phyloP scores from a whole-genome alignment of 1,140 invertebrate species.

The Drosophila tropicalis region DNA sequence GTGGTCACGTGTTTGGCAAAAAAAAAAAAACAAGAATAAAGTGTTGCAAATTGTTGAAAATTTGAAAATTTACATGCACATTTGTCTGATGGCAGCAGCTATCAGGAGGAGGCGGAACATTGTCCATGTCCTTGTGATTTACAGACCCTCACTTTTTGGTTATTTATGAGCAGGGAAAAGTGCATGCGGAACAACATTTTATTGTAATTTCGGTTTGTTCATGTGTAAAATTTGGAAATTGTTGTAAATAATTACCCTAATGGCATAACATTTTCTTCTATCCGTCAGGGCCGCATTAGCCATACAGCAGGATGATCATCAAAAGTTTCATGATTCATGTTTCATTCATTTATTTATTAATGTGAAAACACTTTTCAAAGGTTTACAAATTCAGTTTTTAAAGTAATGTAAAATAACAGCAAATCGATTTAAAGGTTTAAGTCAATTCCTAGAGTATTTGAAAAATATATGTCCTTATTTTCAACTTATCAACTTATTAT shows the following conservation, averaged over 20 bases:
- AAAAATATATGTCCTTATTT: no score
- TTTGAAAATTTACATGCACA: conserved; percentile 71
- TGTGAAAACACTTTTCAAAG: no score
- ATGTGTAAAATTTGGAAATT: conserved; percentile 80
- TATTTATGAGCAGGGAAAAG: conserved; percentile 70
- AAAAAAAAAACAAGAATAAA: conserved; percentile 32
- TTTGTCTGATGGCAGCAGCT: conserved; percentile 13
- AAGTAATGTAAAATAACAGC: no score
- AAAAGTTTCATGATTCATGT: no score
- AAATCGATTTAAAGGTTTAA: no score
- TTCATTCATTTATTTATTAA: no score
- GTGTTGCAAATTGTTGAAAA: conserved; percentile 78
- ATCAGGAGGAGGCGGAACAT: conserved; percentile 24
- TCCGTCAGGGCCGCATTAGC: no score
- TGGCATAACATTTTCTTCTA: conserved; percentile 29
- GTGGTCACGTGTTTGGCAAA: conserved; percentile 68
- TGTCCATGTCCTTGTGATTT: conserved; percentile 52
- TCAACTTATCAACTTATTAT: no score
- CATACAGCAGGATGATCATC: no score
- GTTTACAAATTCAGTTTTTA: no score
- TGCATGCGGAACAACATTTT: conserved; percentile 71
- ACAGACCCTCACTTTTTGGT: conserved; percentile 60
- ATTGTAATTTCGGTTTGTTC: conserved; percentile 63
- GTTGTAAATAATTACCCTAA: conserved; percentile 81
- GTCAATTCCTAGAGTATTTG: no score